Evolutionary conservation across 2,888 invertebrate species (phyloP).

Genomic region (Digitonthophagus gazella): DNA sequence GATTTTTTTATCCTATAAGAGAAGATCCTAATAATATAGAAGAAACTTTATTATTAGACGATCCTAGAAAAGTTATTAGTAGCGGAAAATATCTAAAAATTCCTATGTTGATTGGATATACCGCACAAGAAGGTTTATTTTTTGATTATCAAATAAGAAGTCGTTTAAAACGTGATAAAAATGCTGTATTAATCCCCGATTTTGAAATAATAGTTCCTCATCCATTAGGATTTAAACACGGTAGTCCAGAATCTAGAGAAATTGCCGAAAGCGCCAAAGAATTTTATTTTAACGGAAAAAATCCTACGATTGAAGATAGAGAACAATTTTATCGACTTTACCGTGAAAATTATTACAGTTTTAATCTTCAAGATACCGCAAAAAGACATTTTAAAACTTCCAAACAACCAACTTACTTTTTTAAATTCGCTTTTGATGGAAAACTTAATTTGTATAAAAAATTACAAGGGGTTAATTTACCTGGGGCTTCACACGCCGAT

Average conservation of each 20-base stretch:
- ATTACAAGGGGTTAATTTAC: constrained; percentile 31
- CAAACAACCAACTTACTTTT: constrained; percentile 40
- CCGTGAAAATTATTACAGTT: constrained; percentile 42
- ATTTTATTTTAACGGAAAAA: constrained; percentile 41
- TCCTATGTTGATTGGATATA: constrained; percentile 46
- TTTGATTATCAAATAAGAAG: constrained; percentile 34
- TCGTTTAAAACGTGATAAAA: background rate
- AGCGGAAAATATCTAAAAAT: constrained; percentile 44
- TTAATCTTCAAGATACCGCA: constrained; percentile 36
- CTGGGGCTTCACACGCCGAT: constrained; percentile 37
- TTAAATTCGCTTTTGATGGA: constrained; percentile 39
- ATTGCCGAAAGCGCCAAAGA: constrained; percentile 36
- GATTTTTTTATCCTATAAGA: constrained; percentile 31
- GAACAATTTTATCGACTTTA: constrained; percentile 35
- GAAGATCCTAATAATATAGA: constrained; percentile 30
- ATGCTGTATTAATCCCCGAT: constrained; percentile 21
- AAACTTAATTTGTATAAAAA: constrained; percentile 34
- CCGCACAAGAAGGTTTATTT: constrained; percentile 43
- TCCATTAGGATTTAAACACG: constrained; percentile 36
- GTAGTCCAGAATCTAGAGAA: constrained; percentile 36
- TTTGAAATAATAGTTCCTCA: constrained; percentile 33
- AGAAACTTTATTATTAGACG: constrained; percentile 39
- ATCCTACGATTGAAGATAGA: constrained; percentile 33
- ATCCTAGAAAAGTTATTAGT: constrained; percentile 39
- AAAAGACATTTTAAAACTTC: constrained; percentile 36